Evolutionary conservation across 2,797 vertebrate genomes (phyloP).

Genomic region (Propithecus perrieri): DNA sequence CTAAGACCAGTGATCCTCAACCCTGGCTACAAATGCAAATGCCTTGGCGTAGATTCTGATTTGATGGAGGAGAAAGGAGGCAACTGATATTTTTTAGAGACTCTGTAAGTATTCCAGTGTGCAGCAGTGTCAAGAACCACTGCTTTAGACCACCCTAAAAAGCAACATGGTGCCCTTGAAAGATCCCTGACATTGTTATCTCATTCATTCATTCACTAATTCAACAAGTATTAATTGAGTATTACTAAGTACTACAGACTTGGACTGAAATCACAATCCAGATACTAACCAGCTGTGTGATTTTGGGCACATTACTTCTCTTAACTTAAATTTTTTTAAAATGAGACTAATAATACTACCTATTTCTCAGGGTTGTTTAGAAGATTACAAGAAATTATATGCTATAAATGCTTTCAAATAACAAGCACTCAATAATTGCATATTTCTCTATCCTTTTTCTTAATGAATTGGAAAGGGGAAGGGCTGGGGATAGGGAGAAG

Average conservation of each 20-base stretch:
- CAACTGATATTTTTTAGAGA: neutral
- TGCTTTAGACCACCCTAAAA: neutral
- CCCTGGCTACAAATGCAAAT: neutral
- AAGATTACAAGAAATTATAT: conserved; percentile 12
- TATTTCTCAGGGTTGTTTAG: conserved; percentile 24
- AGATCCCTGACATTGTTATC: neutral
- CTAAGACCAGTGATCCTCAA: neutral
- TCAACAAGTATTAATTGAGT: conserved; percentile 46
- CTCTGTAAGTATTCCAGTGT: neutral
- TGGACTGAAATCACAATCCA: conserved; percentile 16
- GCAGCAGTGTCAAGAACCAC: neutral
- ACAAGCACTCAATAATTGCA: neutral
- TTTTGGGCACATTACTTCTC: neutral
- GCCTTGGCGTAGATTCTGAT: neutral
- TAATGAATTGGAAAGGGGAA: neutral
- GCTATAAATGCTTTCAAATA: conserved; percentile 20
- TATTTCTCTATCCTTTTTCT: neutral
- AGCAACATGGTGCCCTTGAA: neutral
- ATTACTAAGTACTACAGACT: neutral
- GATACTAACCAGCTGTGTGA: conserved; percentile 11
- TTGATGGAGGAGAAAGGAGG: neutral
- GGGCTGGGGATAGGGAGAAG: neutral
- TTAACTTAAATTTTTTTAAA: conserved; percentile 40
- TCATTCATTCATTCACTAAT: neutral
- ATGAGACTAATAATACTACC: neutral